Conservation (phyloP, 2,888 invertebrate genomes). For the Chrysodeixis includens region DNA sequence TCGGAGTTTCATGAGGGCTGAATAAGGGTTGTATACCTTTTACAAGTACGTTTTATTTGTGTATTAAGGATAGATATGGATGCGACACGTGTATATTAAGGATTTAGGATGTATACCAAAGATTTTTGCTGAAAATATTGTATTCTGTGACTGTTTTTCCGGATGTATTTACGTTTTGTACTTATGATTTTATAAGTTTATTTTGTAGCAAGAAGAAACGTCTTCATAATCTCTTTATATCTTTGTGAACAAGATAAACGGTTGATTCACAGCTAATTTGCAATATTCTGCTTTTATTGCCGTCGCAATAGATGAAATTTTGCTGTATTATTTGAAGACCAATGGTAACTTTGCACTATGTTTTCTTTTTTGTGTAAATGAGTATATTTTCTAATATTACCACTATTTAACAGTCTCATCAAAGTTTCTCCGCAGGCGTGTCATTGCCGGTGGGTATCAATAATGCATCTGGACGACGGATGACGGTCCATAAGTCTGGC, state of each 20-base stretch:
- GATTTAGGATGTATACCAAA: background rate
- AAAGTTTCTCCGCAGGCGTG: slow-evolving; percentile 36
- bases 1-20: slow-evolving; percentile 48
- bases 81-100: slow-evolving; percentile 16
- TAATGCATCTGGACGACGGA: slow-evolving; percentile 74
- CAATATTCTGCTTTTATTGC: no score
- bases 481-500: slow-evolving; percentile 65
- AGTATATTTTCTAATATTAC: no score
- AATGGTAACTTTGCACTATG: no score
- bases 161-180: no score
- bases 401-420: background rate
- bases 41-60: slow-evolving; percentile 29
- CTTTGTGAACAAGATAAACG: no score
- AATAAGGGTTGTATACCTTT: slow-evolving; percentile 34
- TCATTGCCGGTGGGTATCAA: slow-evolving; percentile 67
- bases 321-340: no score
- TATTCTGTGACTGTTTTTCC: background rate
- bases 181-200: no score
- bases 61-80: slow-evolving; percentile 15
- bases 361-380: no score
- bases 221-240: no score
- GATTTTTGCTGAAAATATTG: background rate
- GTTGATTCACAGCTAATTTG: no score
- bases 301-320: no score
- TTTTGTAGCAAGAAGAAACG: no score